These are phyloP conservation scores for Holcopasites calliopsidis DNA, from an alignment of 1,140 invertebrate species.

Conservation along the genomic window DNA sequence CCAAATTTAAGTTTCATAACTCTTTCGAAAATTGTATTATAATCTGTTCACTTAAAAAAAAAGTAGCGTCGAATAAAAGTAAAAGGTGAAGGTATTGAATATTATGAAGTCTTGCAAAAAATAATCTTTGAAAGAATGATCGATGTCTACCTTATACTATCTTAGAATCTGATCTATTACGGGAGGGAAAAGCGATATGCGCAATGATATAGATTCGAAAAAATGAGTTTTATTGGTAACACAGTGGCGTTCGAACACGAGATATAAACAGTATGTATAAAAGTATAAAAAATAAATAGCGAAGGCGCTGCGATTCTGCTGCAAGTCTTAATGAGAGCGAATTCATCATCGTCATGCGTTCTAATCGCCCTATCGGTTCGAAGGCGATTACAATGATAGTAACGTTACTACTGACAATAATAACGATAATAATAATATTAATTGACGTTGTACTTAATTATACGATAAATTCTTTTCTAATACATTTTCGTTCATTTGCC, in stretches of 20 bases:
- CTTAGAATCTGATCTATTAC: not conserved
- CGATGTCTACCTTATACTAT: not conserved
- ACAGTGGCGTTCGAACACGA: slow-evolving; percentile 26
- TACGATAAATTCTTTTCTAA: slow-evolving; percentile 35
- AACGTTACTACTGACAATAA: slow-evolving; percentile 22
- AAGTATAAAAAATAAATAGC: slow-evolving; percentile 72
- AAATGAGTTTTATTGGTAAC: slow-evolving; percentile 59
- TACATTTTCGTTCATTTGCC: not conserved
- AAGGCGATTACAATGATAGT: slow-evolving; percentile 24
- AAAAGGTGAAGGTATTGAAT: not conserved
- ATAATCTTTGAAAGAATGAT: not conserved
- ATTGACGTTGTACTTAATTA: slow-evolving; percentile 43
- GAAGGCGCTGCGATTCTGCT: slow-evolving; percentile 37
- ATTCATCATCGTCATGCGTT: slow-evolving; percentile 19
- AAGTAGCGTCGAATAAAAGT: not conserved
- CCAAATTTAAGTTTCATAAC: not conserved
- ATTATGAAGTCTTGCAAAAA: not conserved
- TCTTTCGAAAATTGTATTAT: not conserved
- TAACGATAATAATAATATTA: slow-evolving; percentile 33
- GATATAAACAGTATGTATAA: slow-evolving; percentile 64
- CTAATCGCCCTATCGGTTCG: not conserved
- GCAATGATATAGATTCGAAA: not conserved
- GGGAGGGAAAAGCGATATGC: not conserved
- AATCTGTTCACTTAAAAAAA: not conserved
- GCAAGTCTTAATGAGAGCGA: slow-evolving; percentile 42